These are phyloP conservation scores for Drosophila aldrichi DNA, from an alignment of 2,888 invertebrate species.

Conservation along the genomic window DNA sequence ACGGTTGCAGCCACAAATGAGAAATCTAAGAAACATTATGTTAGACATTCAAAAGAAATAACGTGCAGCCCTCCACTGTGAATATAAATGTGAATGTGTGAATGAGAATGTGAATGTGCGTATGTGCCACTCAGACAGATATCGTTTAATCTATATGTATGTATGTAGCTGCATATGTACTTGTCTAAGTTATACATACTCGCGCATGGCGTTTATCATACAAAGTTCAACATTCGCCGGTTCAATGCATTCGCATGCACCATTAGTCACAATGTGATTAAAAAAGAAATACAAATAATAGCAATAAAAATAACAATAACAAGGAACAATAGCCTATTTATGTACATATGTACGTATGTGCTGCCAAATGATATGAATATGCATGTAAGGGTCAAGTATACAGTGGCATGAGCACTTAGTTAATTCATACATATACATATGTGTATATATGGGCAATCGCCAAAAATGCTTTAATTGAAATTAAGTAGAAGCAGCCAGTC, in stretches of 20 bases:
- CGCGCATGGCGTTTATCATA: neutral
- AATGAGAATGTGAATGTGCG: neutral
- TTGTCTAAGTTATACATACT: neutral
- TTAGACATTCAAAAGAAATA: neutral
- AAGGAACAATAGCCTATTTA: neutral
- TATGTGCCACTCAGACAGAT: neutral
- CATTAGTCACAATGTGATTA: conserved; percentile 51
- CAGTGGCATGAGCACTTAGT: conserved; percentile 26
- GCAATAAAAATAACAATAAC: neutral
- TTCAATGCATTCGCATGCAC: conserved; percentile 55
- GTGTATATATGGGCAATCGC: neutral
- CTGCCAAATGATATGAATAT: conserved; percentile 7
- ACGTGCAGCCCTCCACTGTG: neutral
- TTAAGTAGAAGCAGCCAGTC: neutral
- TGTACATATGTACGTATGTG: neutral
- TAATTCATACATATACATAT: conserved; percentile 7
- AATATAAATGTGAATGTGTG: neutral
- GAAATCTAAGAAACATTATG: neutral
- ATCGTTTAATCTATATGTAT: neutral
- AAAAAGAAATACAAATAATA: conserved; percentile 11
- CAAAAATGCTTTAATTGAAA: conserved; percentile 9
- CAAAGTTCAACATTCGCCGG: conserved; percentile 44
- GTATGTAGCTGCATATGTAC: neutral
- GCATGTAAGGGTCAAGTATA: conserved; percentile 10
- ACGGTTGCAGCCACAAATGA: neutral